phyloP scores from a whole-genome alignment of 1,140 invertebrate genomes.

The Ooceraea biroi region DNA sequence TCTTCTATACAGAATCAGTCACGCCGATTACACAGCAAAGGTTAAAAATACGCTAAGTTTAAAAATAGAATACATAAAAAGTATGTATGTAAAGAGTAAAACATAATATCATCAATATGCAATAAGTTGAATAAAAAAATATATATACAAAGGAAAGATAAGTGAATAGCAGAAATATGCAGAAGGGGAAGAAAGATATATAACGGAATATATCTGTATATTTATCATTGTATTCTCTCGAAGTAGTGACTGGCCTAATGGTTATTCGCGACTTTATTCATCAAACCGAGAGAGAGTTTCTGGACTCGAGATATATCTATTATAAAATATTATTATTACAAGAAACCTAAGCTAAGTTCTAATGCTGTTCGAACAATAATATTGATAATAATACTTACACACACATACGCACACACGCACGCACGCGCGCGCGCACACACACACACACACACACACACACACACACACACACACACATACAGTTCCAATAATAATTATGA shows the following conservation, averaged over 20 bases:
- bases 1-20: too few species aligned
- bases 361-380: constrained; percentile 87
- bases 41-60: too few species aligned
- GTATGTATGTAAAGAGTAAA: too few species aligned
- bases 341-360: constrained; percentile 83
- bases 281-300: constrained; percentile 48
- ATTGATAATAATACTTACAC: constrained; percentile 81
- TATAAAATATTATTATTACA: constrained; percentile 68
- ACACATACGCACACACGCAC: constrained; percentile 77
- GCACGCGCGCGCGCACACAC: constrained; percentile 70
- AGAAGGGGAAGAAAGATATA: too few species aligned
- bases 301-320: constrained; percentile 64
- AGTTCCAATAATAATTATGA: constrained; percentile 81
- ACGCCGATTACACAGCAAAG: too few species aligned
- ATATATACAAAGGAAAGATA: too few species aligned
- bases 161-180: too few species aligned
- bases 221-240: constrained; percentile 71
- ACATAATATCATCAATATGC: too few species aligned
- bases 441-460: constrained; percentile 77
- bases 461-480: constrained; percentile 71
- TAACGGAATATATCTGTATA: constrained; percentile 62
- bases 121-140: too few species aligned
- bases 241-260: constrained; percentile 85
- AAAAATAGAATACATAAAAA: too few species aligned
- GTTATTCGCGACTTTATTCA: constrained; percentile 77